These are phyloP conservation scores for Macropodus opercularis DNA, from an alignment of 2,797 vertebrate genomes.

Conservation along the genomic window DNA sequence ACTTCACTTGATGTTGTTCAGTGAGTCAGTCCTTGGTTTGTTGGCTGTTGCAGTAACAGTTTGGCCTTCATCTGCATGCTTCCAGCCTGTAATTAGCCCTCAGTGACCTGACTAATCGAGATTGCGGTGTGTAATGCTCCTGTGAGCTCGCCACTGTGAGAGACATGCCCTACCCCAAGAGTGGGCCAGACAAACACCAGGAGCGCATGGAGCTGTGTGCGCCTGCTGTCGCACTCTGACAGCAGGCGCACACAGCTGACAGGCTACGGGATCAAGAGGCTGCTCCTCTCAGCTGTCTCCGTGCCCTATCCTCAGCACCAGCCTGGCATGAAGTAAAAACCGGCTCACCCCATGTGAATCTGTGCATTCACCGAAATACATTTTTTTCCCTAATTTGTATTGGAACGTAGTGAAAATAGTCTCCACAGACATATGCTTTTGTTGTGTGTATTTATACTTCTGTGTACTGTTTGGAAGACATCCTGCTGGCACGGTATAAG, in stretches of 20 bases:
- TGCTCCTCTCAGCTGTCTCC: conserved; percentile 52
- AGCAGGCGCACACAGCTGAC: conserved; percentile 50
- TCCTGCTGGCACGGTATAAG: conserved; percentile 14
- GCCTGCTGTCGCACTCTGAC: conserved; percentile 35
- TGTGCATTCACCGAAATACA: conserved; percentile 42
- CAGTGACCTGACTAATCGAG: conserved; percentile 39
- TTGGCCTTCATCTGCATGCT: conserved; percentile 7
- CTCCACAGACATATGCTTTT: too few relatives aligned
- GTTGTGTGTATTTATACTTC: conserved; percentile 30
- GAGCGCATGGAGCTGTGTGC: conserved; percentile 44
- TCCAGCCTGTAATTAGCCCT: conserved; percentile 44
- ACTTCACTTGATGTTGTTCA: too few relatives aligned
- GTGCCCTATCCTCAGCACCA: conserved; percentile 32
- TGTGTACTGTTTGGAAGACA: conserved; percentile 19
- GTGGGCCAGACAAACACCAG: conserved; percentile 40
- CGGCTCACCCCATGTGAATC: conserved; percentile 32
- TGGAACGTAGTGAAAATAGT: too few relatives aligned
- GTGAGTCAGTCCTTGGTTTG: too few relatives aligned
- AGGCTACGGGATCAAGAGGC: conserved; percentile 46
- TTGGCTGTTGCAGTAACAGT: too few relatives aligned
- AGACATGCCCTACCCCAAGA: conserved; percentile 39
- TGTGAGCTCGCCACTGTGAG: too few relatives aligned
- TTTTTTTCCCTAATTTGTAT: too few relatives aligned
- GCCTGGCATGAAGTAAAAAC: conserved; percentile 38
- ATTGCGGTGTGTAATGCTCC: conserved; percentile 30